These are phyloP conservation scores for Hofmannophila pseudospretella DNA, from an alignment of 2,888 invertebrate species.

Conservation along the genomic window DNA sequence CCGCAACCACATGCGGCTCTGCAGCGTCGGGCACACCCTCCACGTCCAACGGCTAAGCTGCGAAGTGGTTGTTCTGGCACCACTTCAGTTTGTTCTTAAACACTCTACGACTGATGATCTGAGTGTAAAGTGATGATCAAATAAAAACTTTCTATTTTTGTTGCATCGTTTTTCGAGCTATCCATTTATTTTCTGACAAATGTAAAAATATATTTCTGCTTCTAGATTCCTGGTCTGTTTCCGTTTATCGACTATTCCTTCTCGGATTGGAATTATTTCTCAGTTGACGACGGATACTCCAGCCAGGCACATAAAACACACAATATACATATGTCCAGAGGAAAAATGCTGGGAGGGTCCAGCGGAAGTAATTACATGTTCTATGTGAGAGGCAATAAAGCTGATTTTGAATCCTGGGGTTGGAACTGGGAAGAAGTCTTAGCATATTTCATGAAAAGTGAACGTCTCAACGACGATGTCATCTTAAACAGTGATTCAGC, in stretches of 20 bases:
- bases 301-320: slow-evolving; percentile 22
- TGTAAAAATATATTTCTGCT: background rate
- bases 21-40: too few species aligned
- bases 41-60: too few species aligned
- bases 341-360: slow-evolving; percentile 81
- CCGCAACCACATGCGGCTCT: too few species aligned
- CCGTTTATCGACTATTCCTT: too few species aligned
- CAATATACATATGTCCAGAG: slow-evolving; percentile 65
- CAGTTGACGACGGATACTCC: slow-evolving; percentile 23
- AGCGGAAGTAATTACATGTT: slow-evolving; percentile 82
- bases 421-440: slow-evolving; percentile 34
- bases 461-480: slow-evolving; percentile 18
- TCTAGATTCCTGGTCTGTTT: slow-evolving; percentile 29
- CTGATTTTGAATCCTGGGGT: slow-evolving; percentile 81
- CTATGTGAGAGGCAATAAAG: slow-evolving; percentile 80
- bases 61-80: too few species aligned
- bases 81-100: too few species aligned
- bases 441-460: slow-evolving; percentile 33
- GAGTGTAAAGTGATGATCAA: too few species aligned
- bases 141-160: too few species aligned
- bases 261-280: slow-evolving; percentile 29
- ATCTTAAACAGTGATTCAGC: slow-evolving; percentile 32
- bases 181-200: background rate
- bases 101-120: too few species aligned
- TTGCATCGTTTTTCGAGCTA: too few species aligned